Conservation (phyloP, 2,113 vertebrate species). For the Leiothrix lutea region DNA sequence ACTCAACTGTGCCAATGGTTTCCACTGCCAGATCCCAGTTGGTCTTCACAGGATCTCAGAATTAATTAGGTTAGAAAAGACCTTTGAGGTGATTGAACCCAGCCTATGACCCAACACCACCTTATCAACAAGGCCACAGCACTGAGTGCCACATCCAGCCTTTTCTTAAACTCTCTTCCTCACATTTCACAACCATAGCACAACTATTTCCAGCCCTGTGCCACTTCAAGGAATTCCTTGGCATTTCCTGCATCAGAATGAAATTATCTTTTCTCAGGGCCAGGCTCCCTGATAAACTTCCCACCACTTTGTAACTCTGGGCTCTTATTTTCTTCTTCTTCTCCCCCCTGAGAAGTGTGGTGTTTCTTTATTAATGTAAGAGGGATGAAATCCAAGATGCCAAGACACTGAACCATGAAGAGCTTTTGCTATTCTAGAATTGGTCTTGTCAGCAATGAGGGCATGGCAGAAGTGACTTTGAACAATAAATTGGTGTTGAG, state of each 20-base stretch:
- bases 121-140: not conserved
- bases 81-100: not conserved
- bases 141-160: not conserved
- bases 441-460: not conserved
- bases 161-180: not conserved
- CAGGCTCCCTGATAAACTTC: not conserved
- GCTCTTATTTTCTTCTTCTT: not conserved
- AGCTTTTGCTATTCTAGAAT: not conserved
- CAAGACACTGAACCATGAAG: not conserved
- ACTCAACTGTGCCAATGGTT: not conserved
- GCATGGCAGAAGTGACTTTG: not conserved
- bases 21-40: not conserved
- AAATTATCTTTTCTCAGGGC: not conserved
- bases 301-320: not conserved
- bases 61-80: not conserved
- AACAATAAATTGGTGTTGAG: not conserved
- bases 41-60: not conserved
- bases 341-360: not conserved
- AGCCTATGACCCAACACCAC: not conserved
- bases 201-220: not conserved
- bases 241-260: not conserved
- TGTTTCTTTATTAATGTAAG: not conserved
- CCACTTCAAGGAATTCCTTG: not conserved
- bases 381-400: not conserved
- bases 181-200: not conserved